Conservation (phyloP, 1,140 invertebrate genomes). For the Drosophila auraria region DNA sequence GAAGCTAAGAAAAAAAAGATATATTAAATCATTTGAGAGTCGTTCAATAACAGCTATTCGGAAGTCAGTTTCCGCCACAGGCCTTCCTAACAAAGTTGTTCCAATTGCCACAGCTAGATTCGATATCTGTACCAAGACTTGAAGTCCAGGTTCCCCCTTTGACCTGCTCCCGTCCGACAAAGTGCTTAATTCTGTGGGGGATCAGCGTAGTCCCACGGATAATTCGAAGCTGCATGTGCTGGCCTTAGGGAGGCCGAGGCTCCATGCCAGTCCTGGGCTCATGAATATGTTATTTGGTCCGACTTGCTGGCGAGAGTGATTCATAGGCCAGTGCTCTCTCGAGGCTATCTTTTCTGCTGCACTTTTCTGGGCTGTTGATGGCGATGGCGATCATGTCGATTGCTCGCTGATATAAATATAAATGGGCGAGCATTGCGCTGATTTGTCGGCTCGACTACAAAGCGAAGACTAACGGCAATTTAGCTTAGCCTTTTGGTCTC, state of each 20-base stretch:
- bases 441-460: conserved; percentile 77
- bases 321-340: conserved; percentile 52
- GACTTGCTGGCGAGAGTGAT: conserved; percentile 62
- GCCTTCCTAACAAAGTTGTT: conserved; percentile 19
- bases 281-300: conserved; percentile 24
- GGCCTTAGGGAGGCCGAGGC: conserved; percentile 14
- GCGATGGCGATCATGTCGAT: conserved; percentile 69
- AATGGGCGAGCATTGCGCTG: conserved; percentile 62
- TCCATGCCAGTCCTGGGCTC: conserved; percentile 5
- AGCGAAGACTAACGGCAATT: conserved; percentile 74
- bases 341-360: conserved; percentile 35
- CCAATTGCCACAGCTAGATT: not conserved
- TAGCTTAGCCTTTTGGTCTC: conserved; percentile 33
- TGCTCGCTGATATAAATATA: conserved; percentile 65
- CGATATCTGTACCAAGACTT: not conserved
- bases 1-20: not conserved
- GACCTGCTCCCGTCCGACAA: conserved; percentile 7
- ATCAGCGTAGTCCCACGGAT: conserved; percentile 9
- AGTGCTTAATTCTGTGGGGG: conserved; percentile 16
- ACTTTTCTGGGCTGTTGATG: conserved; percentile 27
- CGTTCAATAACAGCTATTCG: conserved; percentile 5
- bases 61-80: conserved; percentile 1
- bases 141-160: not conserved
- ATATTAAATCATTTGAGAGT: not conserved
- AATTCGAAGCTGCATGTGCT: conserved; percentile 11